These are phyloP conservation scores for Fratercula arctica DNA, from an alignment of 2,797 vertebrate genomes.

Conservation along the genomic window DNA sequence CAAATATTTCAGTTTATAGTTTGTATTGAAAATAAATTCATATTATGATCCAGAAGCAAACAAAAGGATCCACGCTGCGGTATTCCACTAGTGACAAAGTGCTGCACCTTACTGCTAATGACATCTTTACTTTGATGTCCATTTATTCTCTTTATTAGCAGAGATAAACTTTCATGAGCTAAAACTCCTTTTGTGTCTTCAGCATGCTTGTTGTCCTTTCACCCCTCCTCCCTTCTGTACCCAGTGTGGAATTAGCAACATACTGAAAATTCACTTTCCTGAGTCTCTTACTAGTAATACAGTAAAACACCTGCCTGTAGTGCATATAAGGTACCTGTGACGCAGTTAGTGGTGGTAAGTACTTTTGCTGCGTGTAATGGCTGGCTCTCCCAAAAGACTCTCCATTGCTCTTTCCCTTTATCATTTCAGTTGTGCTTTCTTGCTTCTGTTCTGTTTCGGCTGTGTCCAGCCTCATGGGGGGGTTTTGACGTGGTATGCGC, in stretches of 20 bases:
- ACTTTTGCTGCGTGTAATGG: background rate
- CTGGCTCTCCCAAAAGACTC: background rate
- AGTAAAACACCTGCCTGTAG: background rate
- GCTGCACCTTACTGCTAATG: background rate
- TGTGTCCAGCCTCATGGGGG: background rate
- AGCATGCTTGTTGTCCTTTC: background rate
- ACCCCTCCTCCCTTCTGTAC: background rate
- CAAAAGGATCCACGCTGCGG: background rate
- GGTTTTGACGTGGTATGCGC: background rate
- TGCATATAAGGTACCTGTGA: background rate
- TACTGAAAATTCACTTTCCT: background rate
- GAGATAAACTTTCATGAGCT: conserved; percentile 48
- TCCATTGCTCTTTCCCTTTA: background rate
- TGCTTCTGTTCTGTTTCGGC: background rate
- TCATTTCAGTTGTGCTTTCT: background rate
- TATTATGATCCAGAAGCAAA: background rate
- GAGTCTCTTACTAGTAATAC: background rate
- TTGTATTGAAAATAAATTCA: background rate
- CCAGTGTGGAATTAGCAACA: background rate
- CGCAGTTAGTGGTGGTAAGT: background rate
- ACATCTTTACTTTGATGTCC: conserved; percentile 16
- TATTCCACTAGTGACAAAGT: background rate
- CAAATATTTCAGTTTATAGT: background rate
- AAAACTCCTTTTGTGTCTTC: conserved; percentile 26
- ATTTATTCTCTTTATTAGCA: conserved; percentile 46